Conservation (phyloP, 2,113 vertebrate genomes). For the Varanus salvator region DNA sequence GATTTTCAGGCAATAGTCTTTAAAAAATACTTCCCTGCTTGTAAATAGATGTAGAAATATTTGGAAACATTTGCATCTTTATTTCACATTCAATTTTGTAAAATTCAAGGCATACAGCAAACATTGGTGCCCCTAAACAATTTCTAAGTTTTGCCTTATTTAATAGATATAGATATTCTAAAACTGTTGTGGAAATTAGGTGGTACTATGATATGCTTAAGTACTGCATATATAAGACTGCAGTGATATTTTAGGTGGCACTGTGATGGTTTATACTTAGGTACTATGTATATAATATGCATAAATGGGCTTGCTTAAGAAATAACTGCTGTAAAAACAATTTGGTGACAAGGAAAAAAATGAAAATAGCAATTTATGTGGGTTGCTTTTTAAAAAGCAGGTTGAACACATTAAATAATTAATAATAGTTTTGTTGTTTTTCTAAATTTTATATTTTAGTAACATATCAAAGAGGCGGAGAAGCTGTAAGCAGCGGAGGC, state of each 20-base stretch:
- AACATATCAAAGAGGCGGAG: conserved; percentile 97
- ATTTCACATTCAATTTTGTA: neutral
- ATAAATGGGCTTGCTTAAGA: conserved; percentile 21
- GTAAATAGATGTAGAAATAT: neutral
- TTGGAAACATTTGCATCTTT: neutral
- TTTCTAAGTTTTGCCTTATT: neutral
- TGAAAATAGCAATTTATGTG: conserved; percentile 24
- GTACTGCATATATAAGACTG: neutral
- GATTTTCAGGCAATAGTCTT: conserved; percentile 22
- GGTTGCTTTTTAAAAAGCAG: conserved; percentile 6
- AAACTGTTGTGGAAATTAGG: conserved; percentile 1
- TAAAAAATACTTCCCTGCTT: neutral
- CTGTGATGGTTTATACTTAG: neutral
- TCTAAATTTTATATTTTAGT: conserved; percentile 79
- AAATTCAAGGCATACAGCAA: neutral
- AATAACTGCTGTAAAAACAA: conserved; percentile 18
- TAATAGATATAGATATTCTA: too few species aligned
- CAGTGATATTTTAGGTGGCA: neutral
- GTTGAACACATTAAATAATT: neutral
- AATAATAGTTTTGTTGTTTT: conserved; percentile 50
- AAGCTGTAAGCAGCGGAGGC: conserved; percentile 95
- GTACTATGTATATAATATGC: neutral
- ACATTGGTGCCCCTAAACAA: neutral
- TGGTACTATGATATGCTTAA: neutral
- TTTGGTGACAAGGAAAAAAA: conserved; percentile 24